Percentiles rank a stretch among this genome's conserved stretches.
Evolutionary conservation across 2,797 vertebrate genomes (phyloP).

Genomic region (Coregonus suidteri): DNA sequence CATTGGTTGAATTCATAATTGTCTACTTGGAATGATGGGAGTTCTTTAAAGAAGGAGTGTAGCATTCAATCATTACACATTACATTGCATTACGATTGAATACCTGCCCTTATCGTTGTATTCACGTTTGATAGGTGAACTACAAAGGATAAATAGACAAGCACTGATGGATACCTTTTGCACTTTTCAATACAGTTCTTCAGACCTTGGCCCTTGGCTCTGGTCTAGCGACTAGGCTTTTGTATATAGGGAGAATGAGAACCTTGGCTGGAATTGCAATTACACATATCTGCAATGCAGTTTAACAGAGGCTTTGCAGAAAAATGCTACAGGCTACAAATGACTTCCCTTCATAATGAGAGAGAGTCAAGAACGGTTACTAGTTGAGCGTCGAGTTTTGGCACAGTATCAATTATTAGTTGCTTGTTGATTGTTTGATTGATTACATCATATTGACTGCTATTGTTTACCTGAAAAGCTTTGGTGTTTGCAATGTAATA

Average conservation of each 20-base stretch:
- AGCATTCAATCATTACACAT: no score
- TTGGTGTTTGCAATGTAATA: constrained; percentile 76
- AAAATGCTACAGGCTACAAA: no score
- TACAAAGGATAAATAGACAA: constrained; percentile 51
- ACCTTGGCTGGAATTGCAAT: constrained; percentile 34
- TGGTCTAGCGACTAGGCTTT: constrained; percentile 12
- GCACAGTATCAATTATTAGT: constrained; percentile 70
- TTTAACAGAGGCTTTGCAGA: no score
- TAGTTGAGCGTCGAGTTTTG: constrained; percentile 54
- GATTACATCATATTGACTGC: constrained; percentile 67
- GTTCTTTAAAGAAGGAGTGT: constrained; percentile 15
- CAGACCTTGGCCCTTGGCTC: constrained; percentile 38
- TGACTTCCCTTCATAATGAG: no score
- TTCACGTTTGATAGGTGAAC: constrained; percentile 56
- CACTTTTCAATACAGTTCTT: constrained; percentile 58
- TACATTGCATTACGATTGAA: no score
- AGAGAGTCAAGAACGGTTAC: constrained; percentile 20
- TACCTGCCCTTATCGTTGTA: constrained; percentile 42
- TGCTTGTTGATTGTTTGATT: constrained; percentile 60
- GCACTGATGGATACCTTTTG: constrained; percentile 63
- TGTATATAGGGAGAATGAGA: constrained; percentile 57
- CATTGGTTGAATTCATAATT: no score
- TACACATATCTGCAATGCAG: no score
- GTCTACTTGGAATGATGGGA: constrained; percentile 12
- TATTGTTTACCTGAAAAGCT: constrained; percentile 71